Conservation (phyloP, 1,140 invertebrate genomes). For the Megathymus violae region DNA sequence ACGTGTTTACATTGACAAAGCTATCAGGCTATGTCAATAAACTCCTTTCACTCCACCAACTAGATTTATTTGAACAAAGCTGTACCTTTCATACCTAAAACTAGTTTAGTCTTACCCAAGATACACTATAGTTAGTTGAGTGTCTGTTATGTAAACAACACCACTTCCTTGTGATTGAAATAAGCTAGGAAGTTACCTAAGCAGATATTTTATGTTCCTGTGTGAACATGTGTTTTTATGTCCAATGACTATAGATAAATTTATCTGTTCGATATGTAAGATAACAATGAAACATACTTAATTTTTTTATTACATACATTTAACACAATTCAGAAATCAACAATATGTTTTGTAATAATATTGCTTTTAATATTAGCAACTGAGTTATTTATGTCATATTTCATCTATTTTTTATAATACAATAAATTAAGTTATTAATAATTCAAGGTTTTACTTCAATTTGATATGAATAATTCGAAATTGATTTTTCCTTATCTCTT, state of each 20-base stretch:
- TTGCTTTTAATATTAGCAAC: too few species aligned
- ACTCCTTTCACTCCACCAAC: slow-evolving; percentile 14
- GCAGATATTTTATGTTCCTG: slow-evolving; percentile 13
- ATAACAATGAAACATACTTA: background rate
- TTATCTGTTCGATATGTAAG: slow-evolving; percentile 15
- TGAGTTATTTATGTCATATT: too few species aligned
- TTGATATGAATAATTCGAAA: too few species aligned
- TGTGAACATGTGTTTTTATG: slow-evolving; percentile 15
- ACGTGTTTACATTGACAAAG: background rate
- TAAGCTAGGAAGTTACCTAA: slow-evolving; percentile 26
- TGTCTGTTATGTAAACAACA: slow-evolving; percentile 22
- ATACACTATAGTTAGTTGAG: too few species aligned
- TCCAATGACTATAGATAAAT: slow-evolving; percentile 14
- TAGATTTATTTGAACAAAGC: slow-evolving; percentile 2
- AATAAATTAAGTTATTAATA: too few species aligned
- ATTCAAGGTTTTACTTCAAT: too few species aligned
- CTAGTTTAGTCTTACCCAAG: background rate
- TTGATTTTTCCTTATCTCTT: too few species aligned
- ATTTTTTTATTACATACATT: background rate
- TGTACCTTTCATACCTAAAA: slow-evolving; percentile 11
- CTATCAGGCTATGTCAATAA: background rate
- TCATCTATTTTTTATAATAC: too few species aligned
- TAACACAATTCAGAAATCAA: too few species aligned
- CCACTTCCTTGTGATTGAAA: slow-evolving; percentile 25
- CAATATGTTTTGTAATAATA: too few species aligned